Conservation (phyloP, 2,888 invertebrate genomes). For the Cyclophora punctaria region DNA sequence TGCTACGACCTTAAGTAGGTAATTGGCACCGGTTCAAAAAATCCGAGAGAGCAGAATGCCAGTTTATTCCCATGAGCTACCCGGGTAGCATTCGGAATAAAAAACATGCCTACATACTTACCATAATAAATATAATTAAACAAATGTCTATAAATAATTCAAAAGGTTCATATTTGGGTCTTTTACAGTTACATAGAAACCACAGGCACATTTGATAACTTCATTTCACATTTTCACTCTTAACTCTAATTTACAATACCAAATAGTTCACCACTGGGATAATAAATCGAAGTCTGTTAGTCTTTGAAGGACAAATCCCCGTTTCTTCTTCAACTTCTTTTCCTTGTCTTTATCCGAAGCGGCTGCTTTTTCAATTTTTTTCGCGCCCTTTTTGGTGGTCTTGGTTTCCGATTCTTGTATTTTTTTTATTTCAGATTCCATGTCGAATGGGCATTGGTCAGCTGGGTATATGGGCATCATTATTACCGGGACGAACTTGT, state of each 20-base stretch:
- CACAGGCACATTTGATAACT: no score
- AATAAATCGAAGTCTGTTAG: constrained; percentile 58
- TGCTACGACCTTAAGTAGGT: no score
- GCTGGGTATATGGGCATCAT: constrained; percentile 62
- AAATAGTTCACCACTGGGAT: constrained; percentile 47
- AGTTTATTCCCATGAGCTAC: no score
- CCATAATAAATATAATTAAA: no score
- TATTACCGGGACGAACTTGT: constrained; percentile 55
- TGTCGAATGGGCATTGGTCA: constrained; percentile 57
- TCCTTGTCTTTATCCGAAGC: constrained; percentile 37
- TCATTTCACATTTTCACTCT: no score
- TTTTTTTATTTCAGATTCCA: constrained; percentile 51
- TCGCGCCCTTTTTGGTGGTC: constrained; percentile 25
- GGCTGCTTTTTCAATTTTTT: constrained; percentile 17
- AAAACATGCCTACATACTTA: no score
- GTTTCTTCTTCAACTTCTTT: constrained; percentile 44
- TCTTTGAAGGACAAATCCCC: constrained; percentile 49
- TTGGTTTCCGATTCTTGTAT: constrained; percentile 30
- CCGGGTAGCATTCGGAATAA: no score
- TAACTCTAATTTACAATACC: neutral
- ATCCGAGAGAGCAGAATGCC: no score
- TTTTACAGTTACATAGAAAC: no score
- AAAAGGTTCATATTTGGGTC: no score
- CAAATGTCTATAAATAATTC: no score
- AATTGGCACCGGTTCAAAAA: no score